Base-by-base conservation (phyloP, 2,888 invertebrate genomes). In the Synanthedon andrenaeformis region DNA sequence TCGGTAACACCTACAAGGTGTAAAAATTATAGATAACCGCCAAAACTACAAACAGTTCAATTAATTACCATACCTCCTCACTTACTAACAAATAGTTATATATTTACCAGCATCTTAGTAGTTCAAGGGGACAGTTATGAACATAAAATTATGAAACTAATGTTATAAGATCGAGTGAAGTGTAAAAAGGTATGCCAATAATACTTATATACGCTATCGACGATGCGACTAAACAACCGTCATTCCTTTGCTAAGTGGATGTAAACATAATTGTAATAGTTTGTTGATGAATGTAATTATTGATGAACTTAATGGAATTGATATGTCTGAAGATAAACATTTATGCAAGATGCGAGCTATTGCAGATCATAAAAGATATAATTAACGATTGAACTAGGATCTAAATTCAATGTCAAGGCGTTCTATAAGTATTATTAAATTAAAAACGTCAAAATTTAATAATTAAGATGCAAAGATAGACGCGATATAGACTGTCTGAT, bases 201-300 rank as follows among this genome's bases (percentile, higher is more conserved):
- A 13, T 14, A 35, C 35, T 8, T 35, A 35, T 35, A 35, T 45
- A 4, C 17, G 19, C 49, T 49, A 49, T 49, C 45, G 14, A 45
- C 45, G 8, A 45, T 45, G 8, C n/a, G 6, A 13, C 45, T 45
- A 14, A 42, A 42, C 42, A 17, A 19, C 19, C 49, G 49, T 11
- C 49, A 17, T 49, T 14, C 17, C 17, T 19, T 14, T 14, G 17
- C 49, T 49, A 49, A 17, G 49, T 49, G 49, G 17, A 12, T 49
- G 23, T 49, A 14, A 23, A 49, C n/a, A 13, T 45, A 12, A 45
- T n/a, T 45, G 23, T 17, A 14, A 49, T 49, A 49, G 17, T 19
- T 49, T 49, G 4, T 49, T 49, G 49, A 49, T 49, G 49, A 49
- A 49, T 49, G 13, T 49, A 49, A 49, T 49, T 49, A 49, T 49